Base-by-base conservation (phyloP, 53 echinoderm and acorn worm species). In the Paracentrotus lividus region DNA sequence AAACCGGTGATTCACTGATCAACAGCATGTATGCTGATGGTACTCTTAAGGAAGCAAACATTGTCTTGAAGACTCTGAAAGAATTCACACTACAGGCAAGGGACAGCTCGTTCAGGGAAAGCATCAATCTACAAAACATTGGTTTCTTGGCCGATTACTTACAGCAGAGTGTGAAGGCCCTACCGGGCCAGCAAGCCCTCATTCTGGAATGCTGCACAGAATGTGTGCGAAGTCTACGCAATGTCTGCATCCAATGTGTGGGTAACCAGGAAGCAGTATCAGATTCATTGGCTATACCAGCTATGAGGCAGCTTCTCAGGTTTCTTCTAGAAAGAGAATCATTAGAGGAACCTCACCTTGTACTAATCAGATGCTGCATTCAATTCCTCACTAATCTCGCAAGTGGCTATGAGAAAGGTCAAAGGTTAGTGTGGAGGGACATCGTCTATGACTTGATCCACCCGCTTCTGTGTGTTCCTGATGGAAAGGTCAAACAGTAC, bases 181-280 rank as follows among this genome's bases (percentile, higher is more conserved):
- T 85, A 26, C 9, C 47, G n/a, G 31, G 27, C 29, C 10, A 85
- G 47, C 26, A 51, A 51, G 31, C 20, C 51, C 51, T 85, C 14
- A 36, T 16, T 13, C 18, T 59, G 3, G 88, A 88, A 34, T 88
- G 87, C 18, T 94, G 95, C 52, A 53, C 93, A 9, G 94, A 96
- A 85, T 93, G 96, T 67, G 81, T 96, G 52, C 93, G 97, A 49
- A 93, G 96, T 64, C 94, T 97, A 52, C 93, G 97, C 29, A 97
- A 97, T 93, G 58, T 92, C 4, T 96, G 96, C 81, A 95, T 92
- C 38, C 91, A 94, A 47, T 94, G 95, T 43, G 77, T 54, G 58
- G 24, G 75, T 6, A 97, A 95, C 81, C 97, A 97, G 90, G 90
- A 91, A 18, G 21, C 66, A 40, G 44, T 97, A 34, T 58, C 93